A percentile compares a stretch with the other conserved stretches of the same genome.
Evolutionary conservation across 30 jellyfish, hydroid and myxozoan genomes (phyloP).

Genomic region (Catostylus mosaicus): DNA sequence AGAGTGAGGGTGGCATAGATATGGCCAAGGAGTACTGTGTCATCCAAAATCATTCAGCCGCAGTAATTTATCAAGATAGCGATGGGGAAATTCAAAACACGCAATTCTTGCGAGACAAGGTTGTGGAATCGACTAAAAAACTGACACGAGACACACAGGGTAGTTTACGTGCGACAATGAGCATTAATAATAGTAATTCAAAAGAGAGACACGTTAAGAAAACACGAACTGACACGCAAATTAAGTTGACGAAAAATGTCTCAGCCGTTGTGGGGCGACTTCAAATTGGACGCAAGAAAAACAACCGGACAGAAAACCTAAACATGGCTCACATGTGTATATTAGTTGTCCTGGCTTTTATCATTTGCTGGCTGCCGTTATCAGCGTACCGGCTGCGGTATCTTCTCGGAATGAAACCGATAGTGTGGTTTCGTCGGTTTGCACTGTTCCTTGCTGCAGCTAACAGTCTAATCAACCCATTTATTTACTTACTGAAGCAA

Average conservation of each 20-base stretch:
- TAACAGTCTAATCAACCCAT: conserved; percentile 45
- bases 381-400: conserved; percentile 27
- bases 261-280: conserved; percentile 12
- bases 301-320: conserved; percentile 2
- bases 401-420: conserved; percentile 45
- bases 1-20: no score
- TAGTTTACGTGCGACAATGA: no score
- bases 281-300: neutral
- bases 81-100: neutral
- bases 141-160: no score
- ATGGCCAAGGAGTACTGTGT: no score
- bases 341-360: conserved; percentile 32
- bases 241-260: neutral
- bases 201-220: neutral
- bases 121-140: no score
- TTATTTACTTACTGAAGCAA: conserved; percentile 35
- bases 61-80: neutral
- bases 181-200: neutral
- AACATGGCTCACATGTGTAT: conserved; percentile 54
- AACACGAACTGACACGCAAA: neutral
- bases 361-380: conserved; percentile 47
- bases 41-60: neutral
- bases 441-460: conserved; percentile 48
- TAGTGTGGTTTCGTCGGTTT: conserved; percentile 43
- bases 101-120: no score